These are phyloP conservation scores for Mormyrops attenuatus DNA, from an alignment of 2,797 vertebrate species.

Conservation along the genomic window DNA sequence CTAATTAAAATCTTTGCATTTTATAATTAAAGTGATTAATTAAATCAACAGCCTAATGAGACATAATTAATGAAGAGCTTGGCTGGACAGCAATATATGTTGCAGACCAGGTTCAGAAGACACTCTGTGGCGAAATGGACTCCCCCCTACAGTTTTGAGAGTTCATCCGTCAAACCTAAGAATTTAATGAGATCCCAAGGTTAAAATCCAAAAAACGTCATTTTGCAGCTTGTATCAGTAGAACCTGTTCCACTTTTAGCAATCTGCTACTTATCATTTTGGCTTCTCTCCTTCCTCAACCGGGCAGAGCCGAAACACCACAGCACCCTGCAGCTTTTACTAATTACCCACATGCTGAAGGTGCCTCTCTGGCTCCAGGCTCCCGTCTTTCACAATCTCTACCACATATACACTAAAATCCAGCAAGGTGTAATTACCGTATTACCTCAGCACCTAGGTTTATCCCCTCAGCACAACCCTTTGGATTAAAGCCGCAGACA, in stretches of 20 bases:
- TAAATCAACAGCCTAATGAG: slow-evolving; percentile 3
- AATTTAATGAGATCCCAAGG: slow-evolving; percentile 1
- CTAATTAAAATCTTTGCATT: neutral
- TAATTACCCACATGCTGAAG: neutral
- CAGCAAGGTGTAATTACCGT: neutral
- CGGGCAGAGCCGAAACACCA: neutral
- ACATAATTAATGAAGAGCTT: neutral
- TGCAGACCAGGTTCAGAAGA: neutral
- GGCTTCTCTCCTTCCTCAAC: neutral
- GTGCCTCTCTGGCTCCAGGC: neutral
- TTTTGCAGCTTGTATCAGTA: neutral
- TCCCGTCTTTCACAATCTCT: neutral
- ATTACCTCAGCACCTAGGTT: neutral
- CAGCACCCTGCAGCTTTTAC: neutral
- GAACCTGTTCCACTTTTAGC: neutral
- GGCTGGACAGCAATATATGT: neutral
- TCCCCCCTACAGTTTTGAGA: neutral
- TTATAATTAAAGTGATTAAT: slow-evolving; percentile 8
- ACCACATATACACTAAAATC: neutral
- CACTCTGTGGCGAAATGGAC: neutral
- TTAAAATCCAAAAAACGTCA: neutral
- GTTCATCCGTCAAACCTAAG: neutral
- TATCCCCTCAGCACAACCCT: neutral
- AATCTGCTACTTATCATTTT: neutral
- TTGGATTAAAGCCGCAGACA: neutral